Base-by-base conservation (phyloP, 2,888 invertebrate species). In the Mantis religiosa region DNA sequence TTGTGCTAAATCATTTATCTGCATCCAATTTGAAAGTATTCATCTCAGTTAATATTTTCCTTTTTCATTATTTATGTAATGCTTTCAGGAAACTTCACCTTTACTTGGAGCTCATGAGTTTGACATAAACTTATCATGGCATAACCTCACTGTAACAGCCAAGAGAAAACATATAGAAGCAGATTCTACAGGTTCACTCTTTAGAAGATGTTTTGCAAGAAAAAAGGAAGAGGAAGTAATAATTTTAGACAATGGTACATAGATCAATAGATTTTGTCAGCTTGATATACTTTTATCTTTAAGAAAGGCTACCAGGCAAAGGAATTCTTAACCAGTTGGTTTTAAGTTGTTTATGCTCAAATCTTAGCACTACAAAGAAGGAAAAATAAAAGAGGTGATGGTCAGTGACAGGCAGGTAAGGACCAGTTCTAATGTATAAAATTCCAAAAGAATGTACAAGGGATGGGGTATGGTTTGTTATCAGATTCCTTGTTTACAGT, bases 81-180 rank as follows among this genome's bases (percentile, higher is more conserved):
- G 9, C 7, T 54, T 20, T 54, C 15, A 87, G 87, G 87, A 87
- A 82, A 87, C 28, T 7, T 87, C 87, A 54, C 87, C 87, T 7
- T 82, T 87, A 14, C 87, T 87, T n/a, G 54, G 82, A 82, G 30
- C 81, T 27, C 82, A 82, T 6, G 87, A 87, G n/a, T 41, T 34
- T 82, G 27, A 87, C n/a, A 34, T 87, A 82, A 87, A 82, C 25
- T 25, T 88, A 7, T 88, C 88, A 8, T 88, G 88, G 88, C 54
- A 88, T 34, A 84, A 84, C 54, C 20, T 88, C 25, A 71, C 71
- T 2, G 88, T 88, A 25, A 83, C 47, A 28, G 88, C 54, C 9
- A n/a, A 82, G 47, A 87, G 47, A 47, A 87, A n/a, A 25, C 28
- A n/a, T 27, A 7, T n/a, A 20, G 82, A 14, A 34, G 28, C 27